These are phyloP conservation scores for Gouania willdenowi DNA, from an alignment of 2,797 vertebrate species.

Conservation along the genomic window DNA sequence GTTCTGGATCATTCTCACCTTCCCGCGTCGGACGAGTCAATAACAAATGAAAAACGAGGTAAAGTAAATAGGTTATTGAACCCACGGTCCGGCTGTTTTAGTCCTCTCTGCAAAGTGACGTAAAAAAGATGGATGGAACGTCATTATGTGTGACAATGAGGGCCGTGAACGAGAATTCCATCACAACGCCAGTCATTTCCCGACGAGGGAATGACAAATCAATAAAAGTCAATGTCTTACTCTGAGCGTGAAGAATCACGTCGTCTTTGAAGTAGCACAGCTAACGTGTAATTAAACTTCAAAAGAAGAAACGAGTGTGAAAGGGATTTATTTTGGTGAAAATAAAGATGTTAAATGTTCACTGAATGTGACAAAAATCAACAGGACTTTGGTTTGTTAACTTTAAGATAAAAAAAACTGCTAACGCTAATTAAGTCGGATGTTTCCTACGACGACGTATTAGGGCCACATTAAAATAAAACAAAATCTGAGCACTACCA, in stretches of 20 bases:
- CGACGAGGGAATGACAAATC: conserved; percentile 44
- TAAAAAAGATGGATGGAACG: conserved; percentile 34
- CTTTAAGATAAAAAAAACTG: too few species aligned
- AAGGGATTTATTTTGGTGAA: neutral
- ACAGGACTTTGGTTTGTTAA: too few species aligned
- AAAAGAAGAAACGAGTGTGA: neutral
- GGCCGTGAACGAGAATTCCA: conserved; percentile 37
- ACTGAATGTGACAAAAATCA: too few species aligned
- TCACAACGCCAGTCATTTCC: conserved; percentile 47
- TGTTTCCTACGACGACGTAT: too few species aligned
- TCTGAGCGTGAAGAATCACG: conserved; percentile 7
- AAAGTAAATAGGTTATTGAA: conserved; percentile 62
- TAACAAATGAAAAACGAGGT: conserved; percentile 23
- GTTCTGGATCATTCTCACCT: conserved; percentile 4
- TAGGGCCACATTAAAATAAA: too few species aligned
- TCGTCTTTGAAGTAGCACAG: conserved; percentile 17
- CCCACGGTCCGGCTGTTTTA: conserved; percentile 23
- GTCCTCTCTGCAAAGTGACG: conserved; percentile 35
- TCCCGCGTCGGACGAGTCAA: neutral
- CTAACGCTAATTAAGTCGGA: too few species aligned
- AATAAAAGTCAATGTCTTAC: conserved; percentile 27
- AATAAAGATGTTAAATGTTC: too few species aligned
- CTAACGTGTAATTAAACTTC: conserved; percentile 1
- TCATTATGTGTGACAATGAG: conserved; percentile 47
- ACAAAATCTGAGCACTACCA: too few species aligned